These are phyloP conservation scores for Archocentrus centrarchus DNA, from an alignment of 2,113 vertebrate species.

Conservation along the genomic window DNA sequence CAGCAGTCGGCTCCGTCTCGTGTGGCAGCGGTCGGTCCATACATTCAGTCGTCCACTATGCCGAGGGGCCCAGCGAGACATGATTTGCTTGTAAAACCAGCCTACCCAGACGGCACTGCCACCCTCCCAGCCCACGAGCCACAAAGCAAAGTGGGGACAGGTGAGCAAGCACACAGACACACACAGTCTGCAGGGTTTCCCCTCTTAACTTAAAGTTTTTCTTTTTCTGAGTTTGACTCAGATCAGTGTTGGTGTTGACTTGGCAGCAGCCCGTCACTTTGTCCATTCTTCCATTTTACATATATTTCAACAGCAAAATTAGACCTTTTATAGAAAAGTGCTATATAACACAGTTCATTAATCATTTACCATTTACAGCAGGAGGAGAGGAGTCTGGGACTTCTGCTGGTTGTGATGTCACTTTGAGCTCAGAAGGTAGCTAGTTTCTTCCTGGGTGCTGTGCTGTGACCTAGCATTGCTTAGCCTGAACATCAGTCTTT, in stretches of 20 bases:
- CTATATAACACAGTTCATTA: neutral
- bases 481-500: neutral
- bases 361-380: slow-evolving; percentile 34
- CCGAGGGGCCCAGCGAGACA: slow-evolving; percentile 88
- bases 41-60: slow-evolving; percentile 97
- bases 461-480: slow-evolving; percentile 39
- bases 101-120: slow-evolving; percentile 85
- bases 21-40: slow-evolving; percentile 96
- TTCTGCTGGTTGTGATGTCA: slow-evolving; percentile 61
- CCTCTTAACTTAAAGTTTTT: neutral
- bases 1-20: slow-evolving; percentile 86
- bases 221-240: neutral
- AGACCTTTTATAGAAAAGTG: neutral
- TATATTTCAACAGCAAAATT: neutral
- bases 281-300: slow-evolving; percentile 9
- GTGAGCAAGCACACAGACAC: slow-evolving; percentile 43
- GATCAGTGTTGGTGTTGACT: neutral
- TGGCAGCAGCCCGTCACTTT: neutral
- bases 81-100: slow-evolving; percentile 90
- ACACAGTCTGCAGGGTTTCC: neutral
- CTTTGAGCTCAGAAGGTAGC: slow-evolving; percentile 81
- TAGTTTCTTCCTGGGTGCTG: slow-evolving; percentile 40
- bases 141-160: slow-evolving; percentile 61
- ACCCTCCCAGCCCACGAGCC: slow-evolving; percentile 82
- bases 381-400: slow-evolving; percentile 54